These are phyloP conservation scores for Lagorchestes hirsutus DNA, from an alignment of 2,797 vertebrate genomes.

Conservation along the genomic window DNA sequence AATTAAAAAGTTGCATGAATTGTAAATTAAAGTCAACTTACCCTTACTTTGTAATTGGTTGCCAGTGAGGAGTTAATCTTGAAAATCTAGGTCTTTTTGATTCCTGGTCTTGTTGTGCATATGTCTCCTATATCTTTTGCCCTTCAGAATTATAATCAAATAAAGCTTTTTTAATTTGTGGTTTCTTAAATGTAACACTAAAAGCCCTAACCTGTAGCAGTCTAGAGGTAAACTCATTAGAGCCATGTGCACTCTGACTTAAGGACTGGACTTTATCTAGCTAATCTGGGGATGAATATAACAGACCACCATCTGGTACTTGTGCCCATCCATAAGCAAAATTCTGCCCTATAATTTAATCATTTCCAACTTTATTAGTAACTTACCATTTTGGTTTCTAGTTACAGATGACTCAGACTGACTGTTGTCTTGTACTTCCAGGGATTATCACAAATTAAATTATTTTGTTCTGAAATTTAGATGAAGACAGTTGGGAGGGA, in stretches of 20 bases:
- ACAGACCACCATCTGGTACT: constrained; percentile 85
- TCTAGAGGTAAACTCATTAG: constrained; percentile 73
- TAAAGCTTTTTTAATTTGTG: constrained; percentile 30
- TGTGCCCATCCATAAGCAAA: constrained; percentile 63
- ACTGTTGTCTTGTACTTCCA: constrained; percentile 54
- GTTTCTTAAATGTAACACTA: constrained; percentile 54
- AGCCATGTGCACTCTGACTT: constrained; percentile 71
- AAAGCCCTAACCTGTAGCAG: constrained; percentile 64
- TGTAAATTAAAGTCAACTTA: constrained; percentile 52
- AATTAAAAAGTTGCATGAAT: constrained; percentile 26
- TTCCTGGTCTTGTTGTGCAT: constrained; percentile 37
- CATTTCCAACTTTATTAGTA: constrained; percentile 78
- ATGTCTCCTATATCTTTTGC: constrained; percentile 23
- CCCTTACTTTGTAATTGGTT: constrained; percentile 44
- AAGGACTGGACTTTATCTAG: constrained; percentile 84
- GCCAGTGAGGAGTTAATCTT: background rate
- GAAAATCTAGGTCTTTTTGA: background rate
- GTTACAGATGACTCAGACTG: constrained; percentile 65
- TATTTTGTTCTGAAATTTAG: constrained; percentile 64
- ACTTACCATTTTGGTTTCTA: constrained; percentile 75
- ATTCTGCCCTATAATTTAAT: constrained; percentile 73
- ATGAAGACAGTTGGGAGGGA: constrained; percentile 48
- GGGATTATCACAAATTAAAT: constrained; percentile 65
- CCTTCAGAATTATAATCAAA: constrained; percentile 64
- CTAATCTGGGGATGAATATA: constrained; percentile 85